A percentile compares a stretch with the other conserved stretches of the same genome.
Evolutionary conservation across 2,113 vertebrate species (phyloP).

Genomic region (Mystacornis crossleyi): DNA sequence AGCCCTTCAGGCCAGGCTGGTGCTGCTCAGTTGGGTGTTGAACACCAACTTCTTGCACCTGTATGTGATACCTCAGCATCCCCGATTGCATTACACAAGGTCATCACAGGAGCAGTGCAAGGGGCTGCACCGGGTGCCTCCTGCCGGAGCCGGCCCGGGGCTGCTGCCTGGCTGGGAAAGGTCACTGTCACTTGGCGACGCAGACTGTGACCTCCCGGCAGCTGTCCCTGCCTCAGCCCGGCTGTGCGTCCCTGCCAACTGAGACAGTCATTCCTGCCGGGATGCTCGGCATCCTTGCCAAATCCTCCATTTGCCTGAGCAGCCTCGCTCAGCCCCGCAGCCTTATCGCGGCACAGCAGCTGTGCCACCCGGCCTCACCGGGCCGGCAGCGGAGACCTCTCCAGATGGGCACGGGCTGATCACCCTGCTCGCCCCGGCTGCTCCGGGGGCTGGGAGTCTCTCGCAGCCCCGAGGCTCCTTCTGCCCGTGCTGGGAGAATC

Average conservation of each 20-base stretch:
- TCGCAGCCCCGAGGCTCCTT: not conserved
- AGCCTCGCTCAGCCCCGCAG: not conserved
- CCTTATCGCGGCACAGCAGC: not conserved
- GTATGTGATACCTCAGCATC: not conserved
- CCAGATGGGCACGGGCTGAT: accelerated
- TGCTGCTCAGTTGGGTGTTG: not conserved
- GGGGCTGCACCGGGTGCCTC: not conserved
- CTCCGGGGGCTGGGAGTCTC: not conserved
- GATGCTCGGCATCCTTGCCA: not conserved
- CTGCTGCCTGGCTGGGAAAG: not conserved
- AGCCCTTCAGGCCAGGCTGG: not conserved
- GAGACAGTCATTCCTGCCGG: not conserved
- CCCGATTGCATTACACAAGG: not conserved
- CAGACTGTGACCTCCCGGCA: accelerated
- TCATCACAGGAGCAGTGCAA: accelerated
- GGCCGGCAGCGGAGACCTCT: not conserved
- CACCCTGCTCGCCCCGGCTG: not conserved
- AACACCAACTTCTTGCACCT: not conserved
- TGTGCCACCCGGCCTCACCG: not conserved
- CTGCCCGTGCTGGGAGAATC: accelerated
- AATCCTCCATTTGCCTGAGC: not conserved
- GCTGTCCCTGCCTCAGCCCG: not conserved
- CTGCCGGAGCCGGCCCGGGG: not conserved
- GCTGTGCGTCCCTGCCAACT: not conserved
- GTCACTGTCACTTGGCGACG: not conserved